Evolutionary conservation across 37 sponge, comb jelly and placozoan species (phyloP).

Genomic region (Chondrosia reniformis): DNA sequence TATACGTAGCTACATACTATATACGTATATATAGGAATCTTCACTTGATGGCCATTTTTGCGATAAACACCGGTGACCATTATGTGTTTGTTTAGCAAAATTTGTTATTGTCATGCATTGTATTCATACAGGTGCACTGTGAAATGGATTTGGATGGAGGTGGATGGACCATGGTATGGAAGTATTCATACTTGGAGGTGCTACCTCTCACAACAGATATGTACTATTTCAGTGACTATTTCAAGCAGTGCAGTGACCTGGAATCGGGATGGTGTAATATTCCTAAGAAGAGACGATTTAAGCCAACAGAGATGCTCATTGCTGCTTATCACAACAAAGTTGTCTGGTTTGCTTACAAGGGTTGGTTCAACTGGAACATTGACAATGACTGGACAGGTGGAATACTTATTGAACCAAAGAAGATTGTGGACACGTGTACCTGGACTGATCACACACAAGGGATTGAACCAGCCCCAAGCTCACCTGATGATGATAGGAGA

Average conservation of each 20-base stretch:
- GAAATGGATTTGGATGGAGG: slow-evolving; percentile 22
- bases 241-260: background rate
- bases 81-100: no score
- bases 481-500: background rate
- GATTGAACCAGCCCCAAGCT: slow-evolving; percentile 19
- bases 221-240: slow-evolving; percentile 26
- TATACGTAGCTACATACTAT: no score
- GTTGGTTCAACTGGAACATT: slow-evolving; percentile 33
- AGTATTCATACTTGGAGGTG: slow-evolving; percentile 33
- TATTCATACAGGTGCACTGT: no score
- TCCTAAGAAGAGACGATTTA: slow-evolving; percentile 13
- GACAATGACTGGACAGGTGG: slow-evolving; percentile 35
- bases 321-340: slow-evolving; percentile 16
- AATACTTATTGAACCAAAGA: slow-evolving; percentile 12
- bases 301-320: slow-evolving; percentile 30
- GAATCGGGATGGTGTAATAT: slow-evolving; percentile 30
- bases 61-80: no score
- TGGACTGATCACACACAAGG: background rate
- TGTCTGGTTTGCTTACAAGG: slow-evolving; percentile 18
- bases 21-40: no score
- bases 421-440: slow-evolving; percentile 10
- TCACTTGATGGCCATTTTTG: no score
- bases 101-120: no score
- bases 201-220: slow-evolving; percentile 17
- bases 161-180: slow-evolving; percentile 33